phyloP scores from a whole-genome alignment of 2,797 vertebrate species.

The Melanotaenia trifasciata region DNA sequence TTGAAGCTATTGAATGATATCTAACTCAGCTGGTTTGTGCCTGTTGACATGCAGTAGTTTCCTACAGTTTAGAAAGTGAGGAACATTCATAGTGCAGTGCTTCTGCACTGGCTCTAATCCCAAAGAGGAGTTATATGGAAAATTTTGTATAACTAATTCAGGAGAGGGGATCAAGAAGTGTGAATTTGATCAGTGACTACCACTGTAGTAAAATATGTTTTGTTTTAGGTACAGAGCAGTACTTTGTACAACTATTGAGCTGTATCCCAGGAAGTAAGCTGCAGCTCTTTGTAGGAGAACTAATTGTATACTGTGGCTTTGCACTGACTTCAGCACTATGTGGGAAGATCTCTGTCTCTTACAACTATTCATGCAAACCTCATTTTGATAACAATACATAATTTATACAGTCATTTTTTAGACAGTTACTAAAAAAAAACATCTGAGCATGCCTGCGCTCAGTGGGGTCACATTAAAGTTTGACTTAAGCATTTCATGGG shows the following conservation, averaged over 20 bases:
- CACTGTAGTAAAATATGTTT: constrained; percentile 48
- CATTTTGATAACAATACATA: constrained; percentile 48
- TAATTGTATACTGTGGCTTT: constrained; percentile 77
- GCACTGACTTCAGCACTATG: constrained; percentile 82
- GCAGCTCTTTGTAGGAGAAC: constrained; percentile 57
- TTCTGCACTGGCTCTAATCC: constrained; percentile 58
- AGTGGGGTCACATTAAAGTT: constrained; percentile 26
- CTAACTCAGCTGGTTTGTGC: constrained; percentile 46
- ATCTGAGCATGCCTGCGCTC: constrained; percentile 36
- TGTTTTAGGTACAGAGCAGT: constrained; percentile 55
- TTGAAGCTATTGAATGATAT: constrained; percentile 34
- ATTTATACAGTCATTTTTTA: constrained; percentile 49
- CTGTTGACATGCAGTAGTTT: constrained; percentile 36
- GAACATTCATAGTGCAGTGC: constrained; percentile 47
- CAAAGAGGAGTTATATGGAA: constrained; percentile 58
- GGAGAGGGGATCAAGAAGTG: constrained; percentile 23
- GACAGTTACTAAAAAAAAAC: constrained; percentile 34
- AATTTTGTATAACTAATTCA: constrained; percentile 31
- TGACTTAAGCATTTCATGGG: constrained; percentile 26
- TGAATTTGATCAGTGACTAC: constrained; percentile 37
- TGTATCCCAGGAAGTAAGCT: constrained; percentile 48
- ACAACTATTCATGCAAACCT: constrained; percentile 55
- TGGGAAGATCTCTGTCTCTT: constrained; percentile 56
- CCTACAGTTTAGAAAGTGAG: constrained; percentile 37
- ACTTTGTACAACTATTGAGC: constrained; percentile 53